Evolutionary conservation across 2,113 vertebrate species (phyloP), one percentile per base, ranked within the genome.

Genomic region (Campylomormyrus tamandua): DNA sequence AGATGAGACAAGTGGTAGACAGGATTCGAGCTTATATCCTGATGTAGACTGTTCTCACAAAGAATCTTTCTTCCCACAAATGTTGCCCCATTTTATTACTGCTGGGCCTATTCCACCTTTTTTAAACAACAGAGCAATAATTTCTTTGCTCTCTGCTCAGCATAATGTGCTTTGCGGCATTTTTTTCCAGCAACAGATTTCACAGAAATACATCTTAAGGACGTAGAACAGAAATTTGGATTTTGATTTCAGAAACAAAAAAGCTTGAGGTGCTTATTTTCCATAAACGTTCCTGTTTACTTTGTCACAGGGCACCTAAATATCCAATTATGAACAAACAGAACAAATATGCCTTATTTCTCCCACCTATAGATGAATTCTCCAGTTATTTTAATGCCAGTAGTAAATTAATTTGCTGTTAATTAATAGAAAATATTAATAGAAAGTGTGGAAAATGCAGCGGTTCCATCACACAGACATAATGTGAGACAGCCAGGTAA

Each of bases 1-100:
- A 90, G 90, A 91, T 89, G 91, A 92, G 87, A 90, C 58, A 85
- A 17, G 21, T 84, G 89, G 91, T 86, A 92, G 87, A 91, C 74
- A 49, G 83, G 58, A 58, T 49, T 89, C 84, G 87, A 48, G 74
- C 91, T 91, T 89, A 93, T 90, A 90, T 91, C 86, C 89, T 90
- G 62, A 86, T 88, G 90, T 90, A 48, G 45, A 77, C 90, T 90
- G 88, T 88, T 92, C 90, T 90, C 91, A 93, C 92, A 94, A 93
- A 92, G 93, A 94, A 94, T 94, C 87, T 90, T 92, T 93, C 90
- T 90, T 91, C 90, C 92, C 89, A 87, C 90, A 50, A 92, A 83
- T 35, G 45, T 48, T 56, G n/a, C 52, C 39, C 86, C 50, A 39
- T 21, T 87, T 53, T 48, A 53, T 58, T 39, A 56, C 7, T n/a